Base-by-base conservation (phyloP, 2,888 invertebrate genomes). In the Campaea margaritaria region DNA sequence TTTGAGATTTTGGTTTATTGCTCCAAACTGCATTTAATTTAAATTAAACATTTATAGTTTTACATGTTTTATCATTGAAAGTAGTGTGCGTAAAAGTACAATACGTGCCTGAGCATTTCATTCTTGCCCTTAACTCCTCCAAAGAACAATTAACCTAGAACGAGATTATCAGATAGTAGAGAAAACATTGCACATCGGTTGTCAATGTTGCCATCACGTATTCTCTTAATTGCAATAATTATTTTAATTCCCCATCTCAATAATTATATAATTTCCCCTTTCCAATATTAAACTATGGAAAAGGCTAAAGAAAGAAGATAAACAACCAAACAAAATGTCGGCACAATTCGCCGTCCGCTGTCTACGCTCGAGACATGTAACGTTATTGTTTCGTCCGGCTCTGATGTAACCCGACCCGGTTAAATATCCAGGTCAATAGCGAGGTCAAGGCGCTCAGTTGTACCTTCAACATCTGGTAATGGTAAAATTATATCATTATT, bases 371-470 rank as follows among this genome's bases (percentile, higher is more conserved):
- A 62, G 56, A 66, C 53, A 53, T 58, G 41, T 62, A 46, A 58
- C 62, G 53, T 62, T 63, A 65, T 64, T 68, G 67, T 70, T 73
- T 66, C 47, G 75, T 72, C 70, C 59, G 63, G 73, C 74, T 38
- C 41, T 68, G 71, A 75, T 74, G 76, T 78, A 79, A 80, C 74
- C 68, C 73, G 75, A 81, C 80, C 81, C 75, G 75, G 70, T 78
- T 80, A 65, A 55, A 66, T 64, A 80, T 71, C 74, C 74, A 68
- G 81, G 81, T 79, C 81, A 81, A 80, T 79, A 78, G 75, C 81
- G 78, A 71, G 81, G 81, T 81, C 81, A 81, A 81, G 81, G 81
- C 67, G 72, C 59, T 65, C 67, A 69, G 76, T 79, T 77, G 81
- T 67, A 61, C 58, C 62, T 62, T 45, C 54, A 43, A 43, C 51